Evolutionary conservation across 2,797 vertebrate genomes (phyloP), one percentile per base, ranked within the genome.

Genomic region (Dendrocincla fuliginosa): DNA sequence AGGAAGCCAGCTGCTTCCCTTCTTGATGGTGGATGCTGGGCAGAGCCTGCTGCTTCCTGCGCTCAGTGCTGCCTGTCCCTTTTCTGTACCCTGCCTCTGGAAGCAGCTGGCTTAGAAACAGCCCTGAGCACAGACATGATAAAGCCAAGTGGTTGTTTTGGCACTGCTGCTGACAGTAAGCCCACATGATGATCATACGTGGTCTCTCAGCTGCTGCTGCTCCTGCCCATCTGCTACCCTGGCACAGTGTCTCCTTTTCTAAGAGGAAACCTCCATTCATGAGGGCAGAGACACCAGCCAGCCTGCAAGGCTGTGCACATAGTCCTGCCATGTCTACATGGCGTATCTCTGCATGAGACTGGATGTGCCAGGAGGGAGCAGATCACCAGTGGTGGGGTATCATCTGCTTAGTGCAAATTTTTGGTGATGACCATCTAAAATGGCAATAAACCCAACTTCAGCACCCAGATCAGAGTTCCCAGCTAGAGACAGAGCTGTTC

Each of bases 171-270:
- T 75, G 91, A 89, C 57, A 64, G 16, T 75, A 59, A 95, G 64
- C 64, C 89, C 89, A 90, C 60, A 46, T 60, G 76, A 94, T 90
- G 87, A 96, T 70, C 93, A 85, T 91, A 60, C 88, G 77, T 94
- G 87, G 88, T 81, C 73, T 81, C 73, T 92, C 92, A 96, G 87
- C 79, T 92, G 94, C 96, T 86, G 81, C 59, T 90, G 76, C 94
- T 96, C 80, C 89, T 86, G 69, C 35, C 97, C 96, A 96, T 97
- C 97, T 97, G 97, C 95, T 92, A 63, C 44, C 32, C 73, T 97
- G 97, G 96, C 94, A 80, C 89, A 32, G 56, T 68, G 91, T 94
- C 96, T 84, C 47, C 73, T 83, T 77, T 68, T 91, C 90, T 77
- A 19, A 90, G 49, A 69, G 90, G 53, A 70, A 94, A 16, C 67